Evolutionary conservation across 64 coral and sea anemone species (phyloP).

Genomic region (Pocillopora verrucosa): DNA sequence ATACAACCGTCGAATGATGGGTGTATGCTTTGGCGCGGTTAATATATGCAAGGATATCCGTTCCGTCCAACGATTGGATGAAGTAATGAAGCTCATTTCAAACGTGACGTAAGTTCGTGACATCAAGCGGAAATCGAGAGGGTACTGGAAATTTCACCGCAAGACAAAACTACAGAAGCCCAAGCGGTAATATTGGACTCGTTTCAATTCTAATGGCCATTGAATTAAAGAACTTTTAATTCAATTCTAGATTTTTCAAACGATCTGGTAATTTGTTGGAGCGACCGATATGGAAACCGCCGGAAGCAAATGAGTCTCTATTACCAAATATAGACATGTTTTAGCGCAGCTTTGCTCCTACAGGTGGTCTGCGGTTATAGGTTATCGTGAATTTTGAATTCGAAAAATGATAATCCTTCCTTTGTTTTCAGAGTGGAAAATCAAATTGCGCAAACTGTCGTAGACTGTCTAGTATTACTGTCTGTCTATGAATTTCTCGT

Average conservation of each 20-base stretch:
- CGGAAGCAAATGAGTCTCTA: neutral
- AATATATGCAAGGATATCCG: neutral
- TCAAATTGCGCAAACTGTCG: neutral
- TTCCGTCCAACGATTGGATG: conserved; percentile 6
- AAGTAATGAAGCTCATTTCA: neutral
- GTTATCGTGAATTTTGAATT: neutral
- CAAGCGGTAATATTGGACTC: no score
- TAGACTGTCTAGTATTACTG: neutral
- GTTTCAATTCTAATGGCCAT: no score
- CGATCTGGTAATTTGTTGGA: neutral
- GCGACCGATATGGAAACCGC: neutral
- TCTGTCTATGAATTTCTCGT: neutral
- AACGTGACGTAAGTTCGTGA: neutral
- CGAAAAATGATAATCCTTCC: neutral
- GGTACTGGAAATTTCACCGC: no score
- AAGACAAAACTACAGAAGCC: no score
- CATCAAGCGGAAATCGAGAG: neutral
- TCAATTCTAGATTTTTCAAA: neutral
- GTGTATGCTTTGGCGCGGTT: neutral
- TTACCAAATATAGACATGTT: conserved; percentile 35
- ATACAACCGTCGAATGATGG: neutral
- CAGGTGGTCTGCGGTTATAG: neutral
- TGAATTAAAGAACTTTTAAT: no score
- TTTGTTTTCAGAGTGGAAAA: neutral
- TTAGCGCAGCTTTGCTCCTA: neutral